phyloP scores from a whole-genome alignment of 1,140 invertebrate genomes.

The Heliconius hermathena region DNA sequence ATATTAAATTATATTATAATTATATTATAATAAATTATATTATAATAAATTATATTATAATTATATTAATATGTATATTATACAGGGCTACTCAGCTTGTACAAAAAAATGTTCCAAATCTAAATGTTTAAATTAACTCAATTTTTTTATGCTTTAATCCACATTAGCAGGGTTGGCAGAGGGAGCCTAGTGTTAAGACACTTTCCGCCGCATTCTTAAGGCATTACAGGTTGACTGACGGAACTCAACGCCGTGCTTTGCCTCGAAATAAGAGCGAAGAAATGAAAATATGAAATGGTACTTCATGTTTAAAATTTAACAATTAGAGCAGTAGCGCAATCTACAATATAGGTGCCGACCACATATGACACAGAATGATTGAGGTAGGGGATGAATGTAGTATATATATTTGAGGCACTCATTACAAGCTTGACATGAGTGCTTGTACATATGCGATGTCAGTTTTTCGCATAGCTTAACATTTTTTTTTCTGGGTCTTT shows the following conservation, averaged over 20 bases:
- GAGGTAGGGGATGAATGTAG: not conserved
- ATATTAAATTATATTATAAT: no score
- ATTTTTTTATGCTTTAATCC: not conserved
- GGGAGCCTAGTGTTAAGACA: no score
- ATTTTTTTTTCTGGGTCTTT: not conserved
- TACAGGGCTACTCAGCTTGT: not conserved
- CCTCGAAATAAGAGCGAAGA: no score
- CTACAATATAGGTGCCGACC: not conserved
- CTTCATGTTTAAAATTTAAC: not conserved
- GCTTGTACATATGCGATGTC: not conserved
- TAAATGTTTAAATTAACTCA: not conserved
- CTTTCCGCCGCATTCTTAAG: no score
- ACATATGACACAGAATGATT: not conserved
- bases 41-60: no score
- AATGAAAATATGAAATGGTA: no score
- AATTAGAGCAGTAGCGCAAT: not conserved
- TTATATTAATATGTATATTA: no score
- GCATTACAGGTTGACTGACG: no score
- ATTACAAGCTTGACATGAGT: not conserved
- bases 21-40: no score
- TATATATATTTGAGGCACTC: not conserved
- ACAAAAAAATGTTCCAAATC: not conserved
- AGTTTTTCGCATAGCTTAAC: not conserved
- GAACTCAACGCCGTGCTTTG: no score
- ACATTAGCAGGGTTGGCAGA: no score